Evolutionary conservation across 2,888 invertebrate species (phyloP).

Genomic region (Cheilosia vulpina): DNA sequence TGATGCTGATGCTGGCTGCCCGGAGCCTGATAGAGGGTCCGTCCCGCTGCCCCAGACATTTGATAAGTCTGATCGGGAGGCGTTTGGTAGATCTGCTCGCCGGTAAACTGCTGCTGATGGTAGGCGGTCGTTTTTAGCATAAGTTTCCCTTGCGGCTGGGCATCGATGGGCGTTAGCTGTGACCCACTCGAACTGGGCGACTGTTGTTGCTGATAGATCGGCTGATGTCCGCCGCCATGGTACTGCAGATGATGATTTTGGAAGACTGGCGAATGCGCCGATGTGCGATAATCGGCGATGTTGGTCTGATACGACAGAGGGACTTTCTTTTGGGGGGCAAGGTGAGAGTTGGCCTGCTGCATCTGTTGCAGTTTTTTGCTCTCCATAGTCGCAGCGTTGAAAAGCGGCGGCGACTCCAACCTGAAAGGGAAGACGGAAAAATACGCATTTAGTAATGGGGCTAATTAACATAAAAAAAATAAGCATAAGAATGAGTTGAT

Average conservation of each 20-base stretch:
- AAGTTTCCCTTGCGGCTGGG: slow-evolving; percentile 81
- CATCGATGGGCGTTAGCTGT: slow-evolving; percentile 80
- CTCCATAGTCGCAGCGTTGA: slow-evolving; percentile 87
- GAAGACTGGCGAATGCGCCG: slow-evolving; percentile 84
- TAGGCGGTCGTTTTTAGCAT: slow-evolving; percentile 81
- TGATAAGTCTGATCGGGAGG: slow-evolving; percentile 86
- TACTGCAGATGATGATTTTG: slow-evolving; percentile 78
- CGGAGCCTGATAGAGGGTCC: slow-evolving; percentile 69
- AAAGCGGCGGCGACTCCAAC: slow-evolving; percentile 89
- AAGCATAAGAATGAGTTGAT: slow-evolving; percentile 20
- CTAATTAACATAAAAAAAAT: slow-evolving; percentile 17
- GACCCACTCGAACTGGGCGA: slow-evolving; percentile 81
- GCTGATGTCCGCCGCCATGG: slow-evolving; percentile 60
- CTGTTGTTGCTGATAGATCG: slow-evolving; percentile 68
- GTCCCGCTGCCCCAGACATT: slow-evolving; percentile 79
- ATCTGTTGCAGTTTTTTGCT: slow-evolving; percentile 86
- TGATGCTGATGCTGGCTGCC: slow-evolving; percentile 80
- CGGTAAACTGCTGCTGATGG: slow-evolving; percentile 85
- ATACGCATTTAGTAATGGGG: slow-evolving; percentile 3
- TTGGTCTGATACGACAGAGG: slow-evolving; percentile 84
- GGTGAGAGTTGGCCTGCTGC: slow-evolving; percentile 81
- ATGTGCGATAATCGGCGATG: slow-evolving; percentile 84
- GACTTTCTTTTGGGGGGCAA: slow-evolving; percentile 84
- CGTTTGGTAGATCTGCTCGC: slow-evolving; percentile 82
- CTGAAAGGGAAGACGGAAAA: slow-evolving; percentile 82